Evolutionary conservation across 2,888 invertebrate species (phyloP), one percentile per base, ranked within the genome.

Genomic region (Archips xylosteana): DNA sequence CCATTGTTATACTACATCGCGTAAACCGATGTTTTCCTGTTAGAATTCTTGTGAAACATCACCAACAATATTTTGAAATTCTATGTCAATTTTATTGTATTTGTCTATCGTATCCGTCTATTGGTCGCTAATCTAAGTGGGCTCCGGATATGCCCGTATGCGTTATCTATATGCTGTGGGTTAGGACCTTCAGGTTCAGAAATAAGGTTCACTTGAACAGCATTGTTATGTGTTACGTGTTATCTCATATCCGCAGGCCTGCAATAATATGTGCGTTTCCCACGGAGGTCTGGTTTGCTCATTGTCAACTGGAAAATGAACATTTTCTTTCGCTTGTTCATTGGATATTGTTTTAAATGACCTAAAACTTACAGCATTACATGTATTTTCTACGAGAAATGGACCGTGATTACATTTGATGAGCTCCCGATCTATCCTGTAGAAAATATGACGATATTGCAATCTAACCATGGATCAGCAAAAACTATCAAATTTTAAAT

Each of bases 221-320:
- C 12, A 12, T 23, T 49, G 64, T 64, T 59, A 57, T 65, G 64
- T 64, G 66, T 57, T 57, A 67, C 42, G 72, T 70, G 76, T 79
- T 90, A 92, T 90, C 89, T 89, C 89, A 86, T 89, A 87, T 92
- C 92, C 92, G 92, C 88, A 81, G 81, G 78, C 79, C 81, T 79
- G 76, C 80, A 80, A 80, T 84, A 84, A 85, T 89, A 89, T 90
- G 83, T 94, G 83, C 84, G 77, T 89, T 94, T 94, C 94, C 83
- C 94, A 94, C 92, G 92, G 87, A 87, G 80, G 79, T 80, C 70
- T 72, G 70, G 76, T 81, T 80, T 82, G 82, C 81, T 77, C 79
- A 82, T 78, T 78, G 80, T 81, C 76, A 78, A 79, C 74, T 76
- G 76, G 76, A 76, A 77, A 76, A 78, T 63, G 54, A 42, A 62